Evolutionary conservation across 2,113 vertebrate species (phyloP).

Genomic region (Psilopsiagon aurifrons): DNA sequence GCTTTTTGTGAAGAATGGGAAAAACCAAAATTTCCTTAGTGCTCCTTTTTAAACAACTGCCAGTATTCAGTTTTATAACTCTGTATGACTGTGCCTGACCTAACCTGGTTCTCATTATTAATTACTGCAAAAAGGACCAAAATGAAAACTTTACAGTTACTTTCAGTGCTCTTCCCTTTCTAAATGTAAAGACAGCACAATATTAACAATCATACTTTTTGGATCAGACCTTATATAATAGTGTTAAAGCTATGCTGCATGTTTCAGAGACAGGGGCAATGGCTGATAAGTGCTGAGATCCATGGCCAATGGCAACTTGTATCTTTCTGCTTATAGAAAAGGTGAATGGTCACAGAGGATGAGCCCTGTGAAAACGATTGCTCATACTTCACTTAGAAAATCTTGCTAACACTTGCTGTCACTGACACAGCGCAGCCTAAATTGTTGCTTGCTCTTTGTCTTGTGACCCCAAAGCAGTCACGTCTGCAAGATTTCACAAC

Average conservation of each 20-base stretch:
- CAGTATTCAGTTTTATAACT: neutral
- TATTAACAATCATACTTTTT: neutral
- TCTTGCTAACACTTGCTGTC: neutral
- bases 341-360: neutral
- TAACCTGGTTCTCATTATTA: neutral
- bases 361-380: neutral
- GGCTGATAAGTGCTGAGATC: neutral
- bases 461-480: neutral
- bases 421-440: neutral
- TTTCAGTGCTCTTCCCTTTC: neutral
- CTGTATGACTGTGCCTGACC: neutral
- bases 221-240: neutral
- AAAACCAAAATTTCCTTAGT: neutral
- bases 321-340: neutral
- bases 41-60: constrained; percentile 1
- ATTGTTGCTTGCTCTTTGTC: neutral
- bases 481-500: neutral
- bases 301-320: neutral
- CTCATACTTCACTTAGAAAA: neutral
- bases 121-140: neutral
- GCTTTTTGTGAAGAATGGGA: neutral
- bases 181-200: neutral
- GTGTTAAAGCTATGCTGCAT: neutral
- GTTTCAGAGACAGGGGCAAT: neutral
- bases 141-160: neutral